Percentiles rank a stretch among this genome's conserved stretches.
Conservation (phyloP, 1,140 invertebrate genomes). For the Microplitis mediator region DNA sequence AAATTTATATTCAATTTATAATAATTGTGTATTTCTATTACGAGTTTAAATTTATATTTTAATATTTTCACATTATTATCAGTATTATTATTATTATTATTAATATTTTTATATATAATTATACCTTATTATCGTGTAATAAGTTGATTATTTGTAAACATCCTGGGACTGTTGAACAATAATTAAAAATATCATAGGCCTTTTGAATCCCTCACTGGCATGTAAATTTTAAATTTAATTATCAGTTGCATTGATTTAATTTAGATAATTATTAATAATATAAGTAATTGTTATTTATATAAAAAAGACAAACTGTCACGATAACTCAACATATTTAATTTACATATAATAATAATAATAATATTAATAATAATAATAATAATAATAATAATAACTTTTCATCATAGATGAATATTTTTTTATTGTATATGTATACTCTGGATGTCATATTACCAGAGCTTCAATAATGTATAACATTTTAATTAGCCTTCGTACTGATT, state of each 20-base stretch:
- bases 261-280: background rate
- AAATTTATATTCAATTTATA: too few relatives aligned
- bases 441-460: too few relatives aligned
- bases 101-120: slow-evolving; percentile 19
- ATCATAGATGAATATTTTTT: background rate
- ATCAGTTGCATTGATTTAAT: slow-evolving; percentile 41
- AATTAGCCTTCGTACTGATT: slow-evolving; percentile 39
- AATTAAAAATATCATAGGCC: slow-evolving; percentile 59
- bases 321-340: slow-evolving; percentile 24
- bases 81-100: slow-evolving; percentile 35
- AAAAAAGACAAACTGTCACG: background rate
- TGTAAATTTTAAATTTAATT: slow-evolving; percentile 42
- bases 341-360: background rate
- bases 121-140: slow-evolving; percentile 33
- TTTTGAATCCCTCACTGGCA: slow-evolving; percentile 38
- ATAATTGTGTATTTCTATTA: too few relatives aligned
- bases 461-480: slow-evolving; percentile 8
- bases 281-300: background rate
- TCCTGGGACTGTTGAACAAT: slow-evolving; percentile 53
- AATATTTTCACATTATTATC: slow-evolving; percentile 25
- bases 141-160: slow-evolving; percentile 12
- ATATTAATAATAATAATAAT: background rate
- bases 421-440: too few relatives aligned
- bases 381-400: background rate
- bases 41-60: too few relatives aligned